A percentile compares a stretch with the other conserved stretches of the same genome.
Conservation (phyloP, 2,113 vertebrate species). For the Oryctolagus cuniculus region DNA sequence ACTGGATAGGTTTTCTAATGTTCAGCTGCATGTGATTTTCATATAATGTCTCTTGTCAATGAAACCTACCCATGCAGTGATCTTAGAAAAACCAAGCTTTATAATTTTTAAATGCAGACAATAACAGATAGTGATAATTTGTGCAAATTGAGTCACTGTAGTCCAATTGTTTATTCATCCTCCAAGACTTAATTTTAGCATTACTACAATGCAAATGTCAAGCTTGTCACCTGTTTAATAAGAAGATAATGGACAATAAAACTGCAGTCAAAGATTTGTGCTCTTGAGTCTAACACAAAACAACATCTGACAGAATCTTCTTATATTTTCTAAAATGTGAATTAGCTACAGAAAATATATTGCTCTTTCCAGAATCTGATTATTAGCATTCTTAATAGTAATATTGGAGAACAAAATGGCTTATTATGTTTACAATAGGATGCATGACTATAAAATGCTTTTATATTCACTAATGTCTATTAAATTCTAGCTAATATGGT, state of each 20-base stretch:
- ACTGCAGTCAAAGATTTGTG: not conserved
- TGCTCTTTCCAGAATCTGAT: not conserved
- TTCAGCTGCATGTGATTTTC: not conserved
- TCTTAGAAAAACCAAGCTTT: not conserved
- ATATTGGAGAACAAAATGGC: not conserved
- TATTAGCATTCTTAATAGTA: not conserved
- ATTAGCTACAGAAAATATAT: not conserved
- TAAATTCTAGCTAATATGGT: not conserved
- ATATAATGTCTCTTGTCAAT: not conserved
- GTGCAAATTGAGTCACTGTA: not conserved
- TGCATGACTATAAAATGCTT: not conserved
- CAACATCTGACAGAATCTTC: not conserved
- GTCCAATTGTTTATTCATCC: not conserved
- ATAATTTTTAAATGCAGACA: not conserved
- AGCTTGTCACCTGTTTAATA: not conserved
- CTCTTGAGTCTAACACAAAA: not conserved
- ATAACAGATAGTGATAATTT: not conserved
- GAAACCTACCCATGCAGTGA: not conserved
- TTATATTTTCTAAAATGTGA: conserved; percentile 34
- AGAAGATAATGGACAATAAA: conserved; percentile 16
- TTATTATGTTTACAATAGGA: conserved; percentile 1
- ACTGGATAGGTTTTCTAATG: not conserved
- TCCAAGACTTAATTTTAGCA: conserved; percentile 12
- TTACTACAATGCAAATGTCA: not conserved
- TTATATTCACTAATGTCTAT: not conserved